These are phyloP conservation scores for Sitophilus oryzae DNA, from an alignment of 1,140 invertebrate genomes.

Conservation along the genomic window DNA sequence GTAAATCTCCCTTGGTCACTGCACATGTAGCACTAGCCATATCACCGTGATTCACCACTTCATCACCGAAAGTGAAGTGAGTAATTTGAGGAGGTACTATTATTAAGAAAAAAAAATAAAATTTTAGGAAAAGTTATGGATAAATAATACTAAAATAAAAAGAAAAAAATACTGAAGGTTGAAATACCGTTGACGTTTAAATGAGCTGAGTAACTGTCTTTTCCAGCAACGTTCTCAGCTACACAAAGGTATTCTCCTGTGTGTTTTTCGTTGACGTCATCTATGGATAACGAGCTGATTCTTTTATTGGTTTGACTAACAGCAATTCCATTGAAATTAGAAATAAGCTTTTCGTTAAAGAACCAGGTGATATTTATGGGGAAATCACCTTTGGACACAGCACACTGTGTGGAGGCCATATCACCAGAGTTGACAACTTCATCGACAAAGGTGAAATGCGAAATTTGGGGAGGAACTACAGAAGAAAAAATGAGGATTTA, in stretches of 20 bases:
- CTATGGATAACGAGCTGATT: slow-evolving; percentile 55
- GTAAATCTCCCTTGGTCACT: slow-evolving; percentile 62
- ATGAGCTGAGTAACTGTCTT: slow-evolving; percentile 11
- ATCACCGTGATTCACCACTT: slow-evolving; percentile 61
- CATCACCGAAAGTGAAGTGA: slow-evolving; percentile 66
- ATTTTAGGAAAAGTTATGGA: background rate
- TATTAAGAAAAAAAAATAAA: slow-evolving; percentile 8
- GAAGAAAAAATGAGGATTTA: slow-evolving; percentile 10
- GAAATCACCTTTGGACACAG: slow-evolving; percentile 69
- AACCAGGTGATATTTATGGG: slow-evolving; percentile 66
- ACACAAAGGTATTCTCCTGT: slow-evolving; percentile 58
- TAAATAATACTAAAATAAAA: slow-evolving; percentile 28
- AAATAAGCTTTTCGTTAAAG: slow-evolving; percentile 33
- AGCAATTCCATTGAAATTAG: slow-evolving; percentile 41
- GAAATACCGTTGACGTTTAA: slow-evolving; percentile 27
- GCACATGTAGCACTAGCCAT: slow-evolving; percentile 57
- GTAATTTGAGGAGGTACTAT: slow-evolving; percentile 64
- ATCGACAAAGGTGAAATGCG: slow-evolving; percentile 47
- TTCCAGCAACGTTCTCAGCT: slow-evolving; percentile 63
- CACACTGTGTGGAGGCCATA: slow-evolving; percentile 62
- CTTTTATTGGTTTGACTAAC: slow-evolving; percentile 48
- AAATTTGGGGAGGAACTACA: slow-evolving; percentile 39
- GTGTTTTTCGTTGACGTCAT: slow-evolving; percentile 51
- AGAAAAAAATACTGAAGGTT: slow-evolving; percentile 2
- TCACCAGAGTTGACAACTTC: slow-evolving; percentile 66